phyloP scores from a whole-genome alignment of 2,888 invertebrate genomes.

The Cyrtodaria siliqua region DNA sequence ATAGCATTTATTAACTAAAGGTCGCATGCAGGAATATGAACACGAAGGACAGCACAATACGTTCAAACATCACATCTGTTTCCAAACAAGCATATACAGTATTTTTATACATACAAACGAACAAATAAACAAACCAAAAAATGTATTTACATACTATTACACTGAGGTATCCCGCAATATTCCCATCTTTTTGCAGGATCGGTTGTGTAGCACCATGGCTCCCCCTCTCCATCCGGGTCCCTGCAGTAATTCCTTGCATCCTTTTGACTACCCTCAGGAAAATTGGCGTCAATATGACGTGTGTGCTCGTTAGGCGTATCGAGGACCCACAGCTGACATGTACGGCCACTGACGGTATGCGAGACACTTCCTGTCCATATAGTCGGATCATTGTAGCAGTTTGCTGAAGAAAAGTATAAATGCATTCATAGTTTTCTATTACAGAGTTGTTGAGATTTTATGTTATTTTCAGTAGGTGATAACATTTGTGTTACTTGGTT shows the following conservation, averaged over 20 bases:
- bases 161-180: constrained; percentile 31
- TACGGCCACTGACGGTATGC: constrained; percentile 29
- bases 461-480: no score
- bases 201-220: constrained; percentile 44
- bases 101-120: no score
- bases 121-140: no score
- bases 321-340: constrained; percentile 35
- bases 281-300: constrained; percentile 21
- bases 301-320: constrained; percentile 27
- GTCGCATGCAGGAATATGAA: no score
- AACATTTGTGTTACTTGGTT: no score
- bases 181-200: constrained; percentile 41
- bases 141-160: constrained; percentile 23
- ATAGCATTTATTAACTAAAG: no score
- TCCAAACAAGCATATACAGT: no score
- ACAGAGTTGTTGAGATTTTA: no score
- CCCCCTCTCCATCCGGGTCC: constrained; percentile 53
- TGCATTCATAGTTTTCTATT: no score
- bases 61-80: no score
- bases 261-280: constrained; percentile 32
- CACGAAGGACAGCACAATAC: no score
- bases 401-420: constrained; percentile 17
- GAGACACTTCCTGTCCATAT: constrained; percentile 27
- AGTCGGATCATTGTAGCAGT: constrained; percentile 26
- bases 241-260: constrained; percentile 51